Base-by-base conservation (phyloP, 2,113 vertebrate genomes). In the Nestor notabilis region DNA sequence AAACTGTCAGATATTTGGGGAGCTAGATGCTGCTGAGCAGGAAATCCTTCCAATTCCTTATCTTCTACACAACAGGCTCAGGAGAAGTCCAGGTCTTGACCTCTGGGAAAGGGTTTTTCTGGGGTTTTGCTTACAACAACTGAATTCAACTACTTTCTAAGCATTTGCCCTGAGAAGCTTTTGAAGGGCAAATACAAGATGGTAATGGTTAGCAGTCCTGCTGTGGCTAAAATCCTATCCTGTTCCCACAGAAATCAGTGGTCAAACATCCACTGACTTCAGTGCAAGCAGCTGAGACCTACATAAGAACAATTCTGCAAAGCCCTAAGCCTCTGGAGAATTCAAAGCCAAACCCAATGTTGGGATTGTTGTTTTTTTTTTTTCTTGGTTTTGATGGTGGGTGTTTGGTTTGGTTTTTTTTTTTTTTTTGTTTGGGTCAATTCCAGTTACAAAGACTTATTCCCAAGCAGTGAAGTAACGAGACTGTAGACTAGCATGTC, bases 1-100 rank as follows among this genome's bases (percentile, higher is more conserved):
- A 87, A 94, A 96, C 88, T 96, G 74, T 94, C 87, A 92, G 72
- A 95, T 82, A 46, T 94, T 77, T 83, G 72, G 85, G 92, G 81
- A 96, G 65, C 85, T 92, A 74, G 63, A 83, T 88, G 92, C 97
- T 68, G 50, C 86, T 85, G 43, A 97, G 86, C 92, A 97, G 97
- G 97, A 98, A 97, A 97, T 98, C 50, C 86, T 95, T 98, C 90
- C 85, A 68, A 97, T 98, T 98, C 96, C 90, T 97, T 91, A 68
- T 97, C 91, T 95, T 95, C 64, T 56, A 70, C 82, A 83, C 29
- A 95, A 47, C 75, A 91, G 87, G 50, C 86, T 95, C 55, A 66
- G 84, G 79, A 95, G 70, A 88, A 95, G 53, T 85, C 47, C 53
- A 75, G 46, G 47, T 31, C 31, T 66, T 90, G 68, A 82, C 87